Evolutionary conservation across 92 coral and sea anemone species (phyloP).

Genomic region (Virgularia gustaviana): DNA sequence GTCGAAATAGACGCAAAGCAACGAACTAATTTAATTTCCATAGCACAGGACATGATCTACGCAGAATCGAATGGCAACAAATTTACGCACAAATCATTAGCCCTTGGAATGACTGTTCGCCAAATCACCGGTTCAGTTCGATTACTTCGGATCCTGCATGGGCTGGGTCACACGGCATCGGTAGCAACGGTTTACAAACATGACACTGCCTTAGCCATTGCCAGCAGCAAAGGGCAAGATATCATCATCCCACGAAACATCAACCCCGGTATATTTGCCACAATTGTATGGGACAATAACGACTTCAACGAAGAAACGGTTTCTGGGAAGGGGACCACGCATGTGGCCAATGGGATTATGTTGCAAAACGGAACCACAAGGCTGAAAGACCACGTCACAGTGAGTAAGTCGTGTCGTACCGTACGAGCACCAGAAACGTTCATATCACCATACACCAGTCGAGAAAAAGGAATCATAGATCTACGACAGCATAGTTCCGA

Average conservation of each 20-base stretch:
- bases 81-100: constrained; percentile 59
- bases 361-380: constrained; percentile 46
- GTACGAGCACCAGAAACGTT: constrained; percentile 6
- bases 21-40: constrained; percentile 34
- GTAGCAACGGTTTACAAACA: constrained; percentile 58
- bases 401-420: constrained; percentile 32
- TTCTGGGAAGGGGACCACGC: constrained; percentile 68
- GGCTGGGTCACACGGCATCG: constrained; percentile 37
- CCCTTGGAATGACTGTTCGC: constrained; percentile 61
- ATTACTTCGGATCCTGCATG: constrained; percentile 18
- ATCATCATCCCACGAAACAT: constrained; percentile 52
- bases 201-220: constrained; percentile 65
- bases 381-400: constrained; percentile 25
- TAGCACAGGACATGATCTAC: constrained; percentile 60
- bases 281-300: constrained; percentile 68
- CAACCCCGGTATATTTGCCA: constrained; percentile 46
- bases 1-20: background rate
- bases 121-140: constrained; percentile 62
- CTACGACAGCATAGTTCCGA: constrained; percentile 5
- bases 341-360: constrained; percentile 62
- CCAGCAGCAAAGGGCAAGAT: constrained; percentile 45
- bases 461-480: constrained; percentile 24
- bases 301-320: constrained; percentile 65
- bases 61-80: constrained; percentile 53
- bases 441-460: constrained; percentile 34